Base-by-base conservation (phyloP, 2,888 invertebrate species). In the Spilarctia lutea region DNA sequence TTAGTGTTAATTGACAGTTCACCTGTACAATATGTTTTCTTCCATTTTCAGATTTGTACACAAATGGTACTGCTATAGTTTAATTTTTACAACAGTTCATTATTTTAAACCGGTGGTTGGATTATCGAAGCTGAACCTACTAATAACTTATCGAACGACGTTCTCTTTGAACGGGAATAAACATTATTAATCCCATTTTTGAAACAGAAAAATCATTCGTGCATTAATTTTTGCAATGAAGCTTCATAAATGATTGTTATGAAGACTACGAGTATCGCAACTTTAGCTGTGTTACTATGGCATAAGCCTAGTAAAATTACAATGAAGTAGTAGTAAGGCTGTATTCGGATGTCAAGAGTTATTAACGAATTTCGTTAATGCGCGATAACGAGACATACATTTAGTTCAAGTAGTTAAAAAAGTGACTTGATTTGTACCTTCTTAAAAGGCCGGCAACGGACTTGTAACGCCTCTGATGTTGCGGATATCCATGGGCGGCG, bases 121-220 rank as follows among this genome's bases (percentile, higher is more conserved):
- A 56, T 69, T 52, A 52, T 69, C 16, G 52, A 69, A 56, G n/a
- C 48, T 18, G n/a, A 56, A n/a, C 35, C 33, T n/a, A 52, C 52
- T 69, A 56, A 56, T 56, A 69, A 69, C 13, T 52, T 35, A 68
- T 56, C 52, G 56, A 52, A 13, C 2, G 24, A 56, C 11, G 33
- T 56, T 56, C 33, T 33, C 16, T 69, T 56, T 56, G 35, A 35
- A 72, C 30, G 24, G 11, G 11, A 24, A 33, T 68, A 20, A 11
- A 39, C 30, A 48, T 33, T 30, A 48, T 33, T 33, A 68, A 68
- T 33, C 30, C 68, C 30, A 27, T 2, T 67, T 67, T 67, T 39
- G 27, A 45, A 68, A 45, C 30, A 68, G 45, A 1, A 10, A 68
- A 68, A 45, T 45, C 8, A 7, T 10, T 68, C 27, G 3, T 42